Percentiles rank a stretch among this genome's conserved stretches.
phyloP scores from a whole-genome alignment of 1,140 invertebrate genomes.

The Euglossa dilemma region DNA sequence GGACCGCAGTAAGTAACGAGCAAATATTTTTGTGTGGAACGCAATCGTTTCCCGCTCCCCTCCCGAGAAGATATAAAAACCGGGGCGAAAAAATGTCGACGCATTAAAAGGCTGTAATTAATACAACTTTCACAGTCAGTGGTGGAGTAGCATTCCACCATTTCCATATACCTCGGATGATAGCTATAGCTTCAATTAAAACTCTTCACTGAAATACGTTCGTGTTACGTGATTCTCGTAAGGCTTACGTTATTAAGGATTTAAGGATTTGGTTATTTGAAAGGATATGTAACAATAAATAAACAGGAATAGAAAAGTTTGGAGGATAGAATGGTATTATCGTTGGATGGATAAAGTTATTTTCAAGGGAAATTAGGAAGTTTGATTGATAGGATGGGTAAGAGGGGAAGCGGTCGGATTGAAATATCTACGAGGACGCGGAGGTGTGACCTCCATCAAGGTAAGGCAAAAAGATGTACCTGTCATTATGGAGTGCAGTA shows the following conservation, averaged over 20 bases:
- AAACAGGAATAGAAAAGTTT: background rate
- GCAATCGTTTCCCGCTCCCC: slow-evolving; percentile 22
- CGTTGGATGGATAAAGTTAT: background rate
- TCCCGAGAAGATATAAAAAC: slow-evolving; percentile 46
- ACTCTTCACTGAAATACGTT: background rate
- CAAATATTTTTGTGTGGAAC: slow-evolving; percentile 25
- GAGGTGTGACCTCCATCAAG: background rate
- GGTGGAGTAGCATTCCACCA: slow-evolving; percentile 45
- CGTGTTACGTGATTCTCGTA: background rate
- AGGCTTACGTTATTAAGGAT: background rate
- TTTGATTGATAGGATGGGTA: background rate
- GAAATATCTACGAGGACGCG: background rate
- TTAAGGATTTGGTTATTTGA: background rate
- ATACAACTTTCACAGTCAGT: slow-evolving; percentile 58
- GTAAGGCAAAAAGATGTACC: slow-evolving; percentile 3
- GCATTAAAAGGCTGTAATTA: slow-evolving; percentile 59
- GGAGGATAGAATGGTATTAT: background rate
- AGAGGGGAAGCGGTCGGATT: background rate
- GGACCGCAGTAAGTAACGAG: background rate
- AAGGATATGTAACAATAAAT: no score
- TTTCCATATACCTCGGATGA: slow-evolving; percentile 35
- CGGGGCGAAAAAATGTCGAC: slow-evolving; percentile 56
- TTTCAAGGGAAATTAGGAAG: background rate
- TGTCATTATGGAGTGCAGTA: slow-evolving; percentile 2
- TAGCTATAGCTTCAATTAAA: slow-evolving; percentile 29